Evolutionary conservation across 2,888 invertebrate species (phyloP).

Genomic region (Drosophila fulvimacula): DNA sequence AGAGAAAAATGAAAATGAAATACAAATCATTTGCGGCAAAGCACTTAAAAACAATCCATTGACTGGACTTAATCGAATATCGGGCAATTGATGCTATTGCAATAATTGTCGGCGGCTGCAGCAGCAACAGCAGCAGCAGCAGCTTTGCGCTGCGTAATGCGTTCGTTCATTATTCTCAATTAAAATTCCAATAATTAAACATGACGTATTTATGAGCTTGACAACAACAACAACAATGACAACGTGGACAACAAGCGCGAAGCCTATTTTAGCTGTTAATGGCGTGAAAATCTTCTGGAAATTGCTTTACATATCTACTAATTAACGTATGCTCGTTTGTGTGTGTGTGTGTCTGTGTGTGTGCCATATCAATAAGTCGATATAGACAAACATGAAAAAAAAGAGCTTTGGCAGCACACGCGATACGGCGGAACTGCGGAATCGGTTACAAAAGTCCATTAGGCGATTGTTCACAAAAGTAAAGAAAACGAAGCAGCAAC

Average conservation of each 20-base stretch:
- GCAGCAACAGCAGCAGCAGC: constrained; percentile 4
- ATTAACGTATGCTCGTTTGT: constrained; percentile 22
- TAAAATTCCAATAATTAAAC: constrained; percentile 73
- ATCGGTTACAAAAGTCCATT: constrained; percentile 56
- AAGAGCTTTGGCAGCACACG: constrained; percentile 34
- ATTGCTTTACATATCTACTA: constrained; percentile 16
- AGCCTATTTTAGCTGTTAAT: constrained; percentile 37
- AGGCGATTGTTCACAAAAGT: constrained; percentile 42
- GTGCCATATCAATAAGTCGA: constrained; percentile 31
- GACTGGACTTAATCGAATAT: constrained; percentile 6
- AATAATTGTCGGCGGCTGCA: constrained; percentile 10
- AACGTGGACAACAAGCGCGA: constrained; percentile 1
- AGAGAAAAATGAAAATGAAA: neutral
- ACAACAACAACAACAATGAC: constrained; percentile 47
- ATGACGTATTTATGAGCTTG: constrained; percentile 81
- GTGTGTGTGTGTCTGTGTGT: neutral
- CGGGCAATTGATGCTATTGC: constrained; percentile 16
- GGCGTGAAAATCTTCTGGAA: constrained; percentile 48
- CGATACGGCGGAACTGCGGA: constrained; percentile 52
- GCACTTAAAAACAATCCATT: constrained; percentile 9
- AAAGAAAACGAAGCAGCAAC: neutral
- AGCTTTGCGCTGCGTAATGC: constrained; percentile 35
- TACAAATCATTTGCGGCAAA: constrained; percentile 20
- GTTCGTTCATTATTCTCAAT: constrained; percentile 74
- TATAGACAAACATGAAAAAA: neutral